Conservation (phyloP, 2,888 invertebrate genomes). For the Phyllotreta striolata region DNA sequence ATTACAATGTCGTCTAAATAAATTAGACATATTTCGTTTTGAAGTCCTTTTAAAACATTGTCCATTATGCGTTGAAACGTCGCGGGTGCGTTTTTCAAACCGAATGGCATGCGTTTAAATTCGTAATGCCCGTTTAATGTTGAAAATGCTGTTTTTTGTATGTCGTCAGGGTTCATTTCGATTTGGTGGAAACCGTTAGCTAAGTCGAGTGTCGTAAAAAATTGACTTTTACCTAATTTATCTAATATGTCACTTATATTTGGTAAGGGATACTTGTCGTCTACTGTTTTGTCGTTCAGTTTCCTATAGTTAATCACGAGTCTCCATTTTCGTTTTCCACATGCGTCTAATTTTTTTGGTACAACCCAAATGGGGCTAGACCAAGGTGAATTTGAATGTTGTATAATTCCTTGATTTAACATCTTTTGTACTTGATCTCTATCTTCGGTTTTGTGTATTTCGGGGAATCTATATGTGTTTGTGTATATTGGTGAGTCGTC, state of each 20-base stretch:
- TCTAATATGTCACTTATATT: conserved; percentile 52
- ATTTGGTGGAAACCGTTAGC: conserved; percentile 48
- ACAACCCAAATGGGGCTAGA: too few relatives aligned
- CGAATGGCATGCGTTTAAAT: conserved; percentile 47
- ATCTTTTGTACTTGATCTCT: too few relatives aligned
- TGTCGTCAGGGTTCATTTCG: conserved; percentile 41
- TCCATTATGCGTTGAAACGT: conserved; percentile 50
- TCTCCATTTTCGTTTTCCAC: not conserved
- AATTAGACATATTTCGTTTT: conserved; percentile 43
- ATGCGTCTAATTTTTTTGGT: too few relatives aligned
- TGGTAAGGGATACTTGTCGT: conserved; percentile 50
- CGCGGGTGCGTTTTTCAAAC: conserved; percentile 45
- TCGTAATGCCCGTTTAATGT: conserved; percentile 46
- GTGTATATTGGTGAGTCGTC: too few relatives aligned
- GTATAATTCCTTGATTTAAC: too few relatives aligned
- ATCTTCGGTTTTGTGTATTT: too few relatives aligned
- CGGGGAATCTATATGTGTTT: too few relatives aligned
- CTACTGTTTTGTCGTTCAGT: conserved; percentile 35
- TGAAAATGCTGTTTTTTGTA: conserved; percentile 47
- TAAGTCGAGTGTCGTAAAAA: conserved; percentile 46
- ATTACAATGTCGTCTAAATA: conserved; percentile 53
- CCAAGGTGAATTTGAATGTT: too few relatives aligned
- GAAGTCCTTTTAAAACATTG: conserved; percentile 41
- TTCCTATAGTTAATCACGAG: conserved; percentile 38
- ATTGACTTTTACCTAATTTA: conserved; percentile 48